Conservation (phyloP, 2,113 vertebrate genomes). For the Pedionomus torquatus region DNA sequence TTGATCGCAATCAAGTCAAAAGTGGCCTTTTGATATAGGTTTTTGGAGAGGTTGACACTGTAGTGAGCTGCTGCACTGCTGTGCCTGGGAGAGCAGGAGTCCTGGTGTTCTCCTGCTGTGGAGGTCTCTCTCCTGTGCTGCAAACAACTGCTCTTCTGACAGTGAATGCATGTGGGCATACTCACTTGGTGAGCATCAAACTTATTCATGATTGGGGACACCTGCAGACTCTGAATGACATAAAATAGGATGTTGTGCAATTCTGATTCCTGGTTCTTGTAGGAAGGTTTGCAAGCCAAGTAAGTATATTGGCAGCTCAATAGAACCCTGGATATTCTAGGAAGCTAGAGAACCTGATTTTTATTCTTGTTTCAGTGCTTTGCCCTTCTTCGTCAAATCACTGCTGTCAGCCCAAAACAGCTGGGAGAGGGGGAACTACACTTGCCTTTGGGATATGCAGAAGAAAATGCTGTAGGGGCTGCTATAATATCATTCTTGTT, state of each 20-base stretch:
- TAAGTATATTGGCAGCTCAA: not conserved
- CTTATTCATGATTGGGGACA: not conserved
- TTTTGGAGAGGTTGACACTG: not conserved
- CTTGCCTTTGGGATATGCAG: not conserved
- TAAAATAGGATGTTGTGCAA: not conserved
- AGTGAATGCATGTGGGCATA: rapidly evolving
- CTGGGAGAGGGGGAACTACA: not conserved
- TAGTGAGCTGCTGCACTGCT: not conserved
- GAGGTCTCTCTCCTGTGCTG: not conserved
- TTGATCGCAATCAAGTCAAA: not conserved
- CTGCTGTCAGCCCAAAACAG: not conserved
- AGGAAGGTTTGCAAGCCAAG: not conserved
- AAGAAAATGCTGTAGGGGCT: not conserved
- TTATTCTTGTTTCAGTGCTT: not conserved
- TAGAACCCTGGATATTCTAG: not conserved
- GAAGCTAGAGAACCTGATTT: not conserved
- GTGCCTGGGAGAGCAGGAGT: not conserved
- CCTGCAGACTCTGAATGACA: not conserved
- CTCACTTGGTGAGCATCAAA: not conserved
- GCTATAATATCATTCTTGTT: not conserved
- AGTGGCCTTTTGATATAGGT: not conserved
- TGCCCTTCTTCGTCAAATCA: not conserved
- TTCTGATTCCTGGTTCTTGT: not conserved
- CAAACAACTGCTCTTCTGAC: not conserved
- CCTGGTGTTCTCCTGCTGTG: not conserved